Conservation (phyloP, 1,140 invertebrate species). For the Habropoda laboriosa region DNA sequence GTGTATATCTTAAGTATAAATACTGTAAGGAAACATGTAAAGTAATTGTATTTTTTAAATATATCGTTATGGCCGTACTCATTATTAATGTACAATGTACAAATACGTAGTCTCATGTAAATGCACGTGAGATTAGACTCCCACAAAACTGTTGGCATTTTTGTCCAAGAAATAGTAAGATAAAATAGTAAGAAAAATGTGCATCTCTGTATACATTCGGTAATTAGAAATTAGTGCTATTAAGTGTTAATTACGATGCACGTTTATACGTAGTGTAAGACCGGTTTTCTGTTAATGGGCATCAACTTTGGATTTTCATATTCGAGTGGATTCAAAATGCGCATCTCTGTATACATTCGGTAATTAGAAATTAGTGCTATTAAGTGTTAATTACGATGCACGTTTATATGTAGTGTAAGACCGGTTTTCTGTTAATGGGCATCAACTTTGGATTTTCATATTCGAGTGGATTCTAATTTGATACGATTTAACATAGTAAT, state of each 20-base stretch:
- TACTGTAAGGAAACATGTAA: neutral
- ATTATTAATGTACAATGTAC: no score
- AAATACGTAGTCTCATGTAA: neutral
- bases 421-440: conserved; percentile 27
- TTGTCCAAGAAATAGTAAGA: conserved; percentile 19
- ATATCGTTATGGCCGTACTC: neutral
- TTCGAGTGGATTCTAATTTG: neutral
- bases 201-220: neutral
- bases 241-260: neutral
- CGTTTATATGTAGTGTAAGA: neutral
- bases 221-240: neutral
- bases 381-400: neutral
- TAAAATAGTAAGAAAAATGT: neutral
- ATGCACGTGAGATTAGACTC: neutral
- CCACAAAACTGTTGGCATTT: neutral
- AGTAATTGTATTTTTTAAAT: neutral
- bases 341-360: neutral
- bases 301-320: neutral
- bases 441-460: neutral
- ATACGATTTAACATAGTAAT: neutral
- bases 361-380: neutral
- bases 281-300: conserved; percentile 27
- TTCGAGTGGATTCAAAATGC: neutral
- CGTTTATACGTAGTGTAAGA: neutral
- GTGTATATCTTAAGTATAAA: neutral